A percentile compares a stretch with the other conserved stretches of the same genome.
These are phyloP conservation scores for Psix sp. DNA, from an alignment of 1,140 invertebrate species.

Conservation along the genomic window DNA sequence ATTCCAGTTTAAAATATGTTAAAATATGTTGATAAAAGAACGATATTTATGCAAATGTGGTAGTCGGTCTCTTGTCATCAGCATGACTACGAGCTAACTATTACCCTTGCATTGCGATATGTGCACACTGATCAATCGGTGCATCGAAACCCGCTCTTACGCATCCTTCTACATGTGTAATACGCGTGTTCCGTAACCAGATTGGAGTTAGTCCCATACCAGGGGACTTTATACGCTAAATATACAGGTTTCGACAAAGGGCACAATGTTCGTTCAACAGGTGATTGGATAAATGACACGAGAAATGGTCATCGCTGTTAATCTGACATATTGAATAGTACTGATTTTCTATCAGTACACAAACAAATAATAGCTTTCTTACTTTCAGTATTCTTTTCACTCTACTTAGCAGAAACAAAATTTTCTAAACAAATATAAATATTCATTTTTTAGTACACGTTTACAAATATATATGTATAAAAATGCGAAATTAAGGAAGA, in stretches of 20 bases:
- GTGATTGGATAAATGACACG: constrained; percentile 68
- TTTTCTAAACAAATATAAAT: too few relatives aligned
- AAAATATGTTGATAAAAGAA: too few relatives aligned
- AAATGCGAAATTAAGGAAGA: too few relatives aligned
- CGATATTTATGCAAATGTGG: too few relatives aligned
- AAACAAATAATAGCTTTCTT: too few relatives aligned
- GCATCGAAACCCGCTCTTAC: constrained; percentile 36
- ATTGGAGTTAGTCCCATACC: constrained; percentile 43
- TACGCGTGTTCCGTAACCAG: constrained; percentile 36
- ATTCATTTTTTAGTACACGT: too few relatives aligned
- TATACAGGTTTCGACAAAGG: constrained; percentile 45
- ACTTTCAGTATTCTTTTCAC: too few relatives aligned
- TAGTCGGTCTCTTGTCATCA: constrained; percentile 68
- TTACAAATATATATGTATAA: too few relatives aligned
- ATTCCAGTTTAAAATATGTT: too few relatives aligned
- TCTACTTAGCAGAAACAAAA: too few relatives aligned
- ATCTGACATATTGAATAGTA: too few relatives aligned
- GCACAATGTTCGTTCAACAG: constrained; percentile 67
- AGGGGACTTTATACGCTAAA: constrained; percentile 29
- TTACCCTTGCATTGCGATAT: constrained; percentile 65
- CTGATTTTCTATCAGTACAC: too few relatives aligned
- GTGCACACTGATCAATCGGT: constrained; percentile 48
- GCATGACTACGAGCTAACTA: constrained; percentile 66
- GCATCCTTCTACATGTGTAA: constrained; percentile 46
- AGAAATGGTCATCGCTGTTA: constrained; percentile 67